phyloP scores from a whole-genome alignment of 2,797 vertebrate species.

The Thamnophis elegans region DNA sequence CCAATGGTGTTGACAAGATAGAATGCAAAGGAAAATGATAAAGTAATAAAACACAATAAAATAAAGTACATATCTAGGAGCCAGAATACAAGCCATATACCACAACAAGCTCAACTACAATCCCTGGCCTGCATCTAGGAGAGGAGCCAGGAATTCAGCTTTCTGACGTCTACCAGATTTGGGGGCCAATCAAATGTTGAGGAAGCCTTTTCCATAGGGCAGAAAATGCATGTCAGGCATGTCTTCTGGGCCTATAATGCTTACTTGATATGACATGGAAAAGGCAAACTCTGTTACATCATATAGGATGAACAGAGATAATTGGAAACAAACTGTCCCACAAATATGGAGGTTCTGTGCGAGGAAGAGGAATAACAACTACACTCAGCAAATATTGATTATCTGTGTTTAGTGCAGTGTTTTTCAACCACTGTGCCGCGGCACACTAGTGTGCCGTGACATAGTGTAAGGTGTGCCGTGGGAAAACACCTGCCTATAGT shows the following conservation, averaged over 20 bases:
- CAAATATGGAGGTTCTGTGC: not conserved
- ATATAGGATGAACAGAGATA: not conserved
- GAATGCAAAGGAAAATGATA: not conserved
- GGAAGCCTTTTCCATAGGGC: not conserved
- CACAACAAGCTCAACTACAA: not conserved
- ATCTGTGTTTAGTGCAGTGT: not conserved
- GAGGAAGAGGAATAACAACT: not conserved
- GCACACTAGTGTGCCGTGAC: too few relatives aligned
- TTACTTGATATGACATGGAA: not conserved
- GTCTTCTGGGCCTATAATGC: not conserved
- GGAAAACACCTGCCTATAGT: too few relatives aligned
- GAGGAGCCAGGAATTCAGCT: not conserved
- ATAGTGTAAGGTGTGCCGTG: too few relatives aligned
- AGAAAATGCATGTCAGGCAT: not conserved
- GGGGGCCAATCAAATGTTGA: not conserved
- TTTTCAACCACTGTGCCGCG: too few relatives aligned
- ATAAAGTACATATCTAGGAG: not conserved
- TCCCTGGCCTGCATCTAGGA: not conserved
- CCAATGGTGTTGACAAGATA: not conserved
- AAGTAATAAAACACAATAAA: not conserved
- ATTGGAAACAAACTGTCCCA: not conserved
- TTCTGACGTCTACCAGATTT: not conserved
- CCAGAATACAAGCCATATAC: not conserved
- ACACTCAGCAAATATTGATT: not conserved
- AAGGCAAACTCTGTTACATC: not conserved